Evolutionary conservation across 1,140 invertebrate species (phyloP), one percentile per base, ranked within the genome.

Genomic region (Drosophila punjabiensis): DNA sequence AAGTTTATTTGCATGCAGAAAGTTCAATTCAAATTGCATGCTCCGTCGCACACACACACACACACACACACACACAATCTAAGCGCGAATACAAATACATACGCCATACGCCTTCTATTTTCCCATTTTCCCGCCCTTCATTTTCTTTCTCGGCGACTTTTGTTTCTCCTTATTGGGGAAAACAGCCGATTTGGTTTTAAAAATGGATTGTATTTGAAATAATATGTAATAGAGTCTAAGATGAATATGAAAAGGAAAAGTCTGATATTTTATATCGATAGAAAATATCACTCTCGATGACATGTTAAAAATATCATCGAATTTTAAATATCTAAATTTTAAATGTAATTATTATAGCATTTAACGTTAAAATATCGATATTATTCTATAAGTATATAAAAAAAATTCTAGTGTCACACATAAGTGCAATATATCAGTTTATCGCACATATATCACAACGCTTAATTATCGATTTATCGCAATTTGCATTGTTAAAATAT

Each of bases 11-110:
- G 80, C 84, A 81, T 78, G 73, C 56, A 53, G 45, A 88, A 87
- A 88, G 84, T 87, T 87, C 84, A 88, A 87, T 88, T 87, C 80
- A 78, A 87, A 87, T 88, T 78, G 84, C 84, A 88, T 83, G 81
- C 76, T 83, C 50, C 65, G 81, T 55, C 70, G 83, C 84, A 87
- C 81, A 76, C 18, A 20, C 10, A 68, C 74, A 81, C 66, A 43
- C 6, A 16, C 16, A 39, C 59, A 43, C 32, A 37, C 33, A 53
- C 61, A 24, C 65, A 62, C 39, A 69, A 66, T 39, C 16, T 39
- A 65, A 35, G 39, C 64, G 68, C 32, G 41, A 47, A 69, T 30
- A 18, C 55, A 0, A 37, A 37, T 28, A 50, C n/a, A 53, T 14
- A 18, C 11, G 56, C 18, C 37, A 33, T 14, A 14, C 56, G 24